Evolutionary conservation across 2,888 invertebrate species (phyloP).

Genomic region (Cloeon dipterum): DNA sequence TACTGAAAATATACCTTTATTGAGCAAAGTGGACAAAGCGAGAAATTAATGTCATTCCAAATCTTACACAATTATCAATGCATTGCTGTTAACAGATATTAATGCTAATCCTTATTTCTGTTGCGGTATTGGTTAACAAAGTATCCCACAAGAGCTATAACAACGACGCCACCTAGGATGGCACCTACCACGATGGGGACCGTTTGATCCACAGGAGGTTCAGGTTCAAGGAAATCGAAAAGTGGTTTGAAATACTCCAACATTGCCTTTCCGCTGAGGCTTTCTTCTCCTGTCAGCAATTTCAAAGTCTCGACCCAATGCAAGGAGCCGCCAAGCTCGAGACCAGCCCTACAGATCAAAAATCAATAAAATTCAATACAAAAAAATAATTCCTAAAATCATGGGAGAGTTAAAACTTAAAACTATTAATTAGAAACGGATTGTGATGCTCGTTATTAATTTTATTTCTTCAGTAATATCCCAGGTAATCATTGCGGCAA

Average conservation of each 20-base stretch:
- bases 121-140: slow-evolving; percentile 8
- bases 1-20: too few relatives aligned
- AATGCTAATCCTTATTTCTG: neutral
- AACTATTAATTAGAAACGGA: too few relatives aligned
- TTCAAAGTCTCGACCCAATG: slow-evolving; percentile 77
- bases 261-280: slow-evolving; percentile 22
- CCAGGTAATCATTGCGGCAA: too few relatives aligned
- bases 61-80: too few relatives aligned
- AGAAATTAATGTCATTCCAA: too few relatives aligned
- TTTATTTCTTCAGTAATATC: too few relatives aligned
- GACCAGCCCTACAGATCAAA: neutral
- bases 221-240: slow-evolving; percentile 17
- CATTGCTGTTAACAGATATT: too few relatives aligned
- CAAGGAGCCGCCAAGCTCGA: slow-evolving; percentile 13
- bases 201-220: slow-evolving; percentile 4
- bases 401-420: too few relatives aligned
- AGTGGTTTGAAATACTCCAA: slow-evolving; percentile 24
- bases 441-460: too few relatives aligned
- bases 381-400: too few relatives aligned
- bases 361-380: neutral
- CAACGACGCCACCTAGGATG: slow-evolving; percentile 8
- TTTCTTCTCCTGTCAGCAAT: slow-evolving; percentile 43
- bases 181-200: slow-evolving; percentile 10
- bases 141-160: slow-evolving; percentile 9
- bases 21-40: too few relatives aligned